A percentile compares a stretch with the other conserved stretches of the same genome.
Conservation (phyloP, 1,140 invertebrate genomes). For the Euschistus heros region DNA sequence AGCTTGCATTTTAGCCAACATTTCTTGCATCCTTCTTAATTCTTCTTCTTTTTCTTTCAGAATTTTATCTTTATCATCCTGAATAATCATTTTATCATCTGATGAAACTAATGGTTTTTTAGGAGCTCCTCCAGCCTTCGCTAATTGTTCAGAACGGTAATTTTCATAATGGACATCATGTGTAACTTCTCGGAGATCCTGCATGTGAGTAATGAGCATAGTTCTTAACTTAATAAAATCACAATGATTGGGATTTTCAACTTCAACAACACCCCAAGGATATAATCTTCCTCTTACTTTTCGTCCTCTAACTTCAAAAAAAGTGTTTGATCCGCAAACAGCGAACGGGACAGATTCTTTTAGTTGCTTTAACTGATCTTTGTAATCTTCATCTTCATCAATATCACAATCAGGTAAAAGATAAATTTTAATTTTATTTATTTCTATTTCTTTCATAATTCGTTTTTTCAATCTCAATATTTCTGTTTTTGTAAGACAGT, state of each 20-base stretch:
- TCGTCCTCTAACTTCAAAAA: constrained; percentile 79
- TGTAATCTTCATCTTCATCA: constrained; percentile 89
- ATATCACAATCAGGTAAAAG: constrained; percentile 92
- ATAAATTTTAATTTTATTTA: constrained; percentile 83
- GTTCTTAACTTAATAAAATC: constrained; percentile 96
- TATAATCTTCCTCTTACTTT: constrained; percentile 87
- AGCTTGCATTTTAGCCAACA: constrained; percentile 88
- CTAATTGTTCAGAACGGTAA: constrained; percentile 77
- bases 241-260: constrained; percentile 97
- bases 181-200: constrained; percentile 90
- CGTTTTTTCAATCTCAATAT: constrained; percentile 76
- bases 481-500: constrained; percentile 94
- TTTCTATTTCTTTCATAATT: constrained; percentile 71
- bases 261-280: constrained; percentile 97
- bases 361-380: constrained; percentile 80
- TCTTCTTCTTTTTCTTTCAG: constrained; percentile 84
- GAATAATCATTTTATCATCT: constrained; percentile 32
- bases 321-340: constrained; percentile 91
- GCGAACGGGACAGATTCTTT: constrained; percentile 95
- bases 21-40: constrained; percentile 85
- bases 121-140: constrained; percentile 55
- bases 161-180: constrained; percentile 96
- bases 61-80: constrained; percentile 67
- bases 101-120: constrained; percentile 22
- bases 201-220: constrained; percentile 97